phyloP scores from a whole-genome alignment of 1,140 invertebrate genomes.

The Caenorhabditis remanei region DNA sequence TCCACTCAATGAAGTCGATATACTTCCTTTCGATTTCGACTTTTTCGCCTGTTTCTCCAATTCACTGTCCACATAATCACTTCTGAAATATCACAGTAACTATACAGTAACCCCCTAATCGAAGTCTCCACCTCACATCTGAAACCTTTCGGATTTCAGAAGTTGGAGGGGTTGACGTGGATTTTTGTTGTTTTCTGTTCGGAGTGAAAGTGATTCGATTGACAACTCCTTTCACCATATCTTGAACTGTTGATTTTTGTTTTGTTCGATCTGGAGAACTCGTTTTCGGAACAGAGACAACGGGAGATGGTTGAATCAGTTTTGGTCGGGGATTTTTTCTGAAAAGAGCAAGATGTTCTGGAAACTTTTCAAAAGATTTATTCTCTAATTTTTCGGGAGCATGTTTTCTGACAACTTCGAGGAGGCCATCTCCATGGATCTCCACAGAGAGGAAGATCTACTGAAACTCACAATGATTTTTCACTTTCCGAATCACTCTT shows the following conservation, averaged over 20 bases:
- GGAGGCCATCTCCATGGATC: too few species aligned
- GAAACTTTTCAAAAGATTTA: too few species aligned
- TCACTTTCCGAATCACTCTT: constrained; percentile 31
- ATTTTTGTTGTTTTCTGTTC: constrained; percentile 3
- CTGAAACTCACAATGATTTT: constrained; percentile 5
- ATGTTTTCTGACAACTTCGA: too few species aligned
- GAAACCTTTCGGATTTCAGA: background rate
- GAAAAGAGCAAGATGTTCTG: background rate
- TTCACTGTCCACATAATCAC: constrained; percentile 14
- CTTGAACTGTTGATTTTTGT: background rate
- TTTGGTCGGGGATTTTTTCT: background rate
- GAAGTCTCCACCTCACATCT: constrained; percentile 1
- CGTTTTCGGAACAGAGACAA: background rate
- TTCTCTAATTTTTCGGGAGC: too few species aligned
- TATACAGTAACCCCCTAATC: background rate
- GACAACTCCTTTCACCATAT: constrained; percentile 5
- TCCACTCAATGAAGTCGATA: constrained; percentile 6
- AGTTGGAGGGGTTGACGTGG: constrained; percentile 7
- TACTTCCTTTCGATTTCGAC: background rate
- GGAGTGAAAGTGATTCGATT: constrained; percentile 10
- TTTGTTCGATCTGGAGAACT: background rate
- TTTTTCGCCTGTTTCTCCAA: background rate
- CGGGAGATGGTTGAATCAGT: background rate
- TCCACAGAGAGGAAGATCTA: background rate
- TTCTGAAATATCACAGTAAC: background rate